Evolutionary conservation across 2,797 vertebrate species (phyloP).

Genomic region (Aratinga solstitialis): DNA sequence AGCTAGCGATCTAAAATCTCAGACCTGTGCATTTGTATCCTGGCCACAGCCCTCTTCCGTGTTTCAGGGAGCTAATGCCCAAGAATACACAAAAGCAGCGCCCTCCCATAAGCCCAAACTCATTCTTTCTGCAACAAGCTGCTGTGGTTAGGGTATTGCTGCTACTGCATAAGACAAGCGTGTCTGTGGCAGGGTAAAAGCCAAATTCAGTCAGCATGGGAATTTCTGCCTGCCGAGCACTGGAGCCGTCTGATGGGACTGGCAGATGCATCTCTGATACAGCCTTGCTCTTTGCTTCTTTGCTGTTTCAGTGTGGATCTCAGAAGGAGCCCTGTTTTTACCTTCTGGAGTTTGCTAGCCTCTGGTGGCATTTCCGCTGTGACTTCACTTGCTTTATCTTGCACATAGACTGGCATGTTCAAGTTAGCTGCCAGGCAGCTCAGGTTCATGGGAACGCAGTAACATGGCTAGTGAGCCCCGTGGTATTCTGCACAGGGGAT

Average conservation of each 20-base stretch:
- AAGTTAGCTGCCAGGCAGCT: not conserved
- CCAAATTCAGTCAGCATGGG: not conserved
- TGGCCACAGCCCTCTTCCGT: not conserved
- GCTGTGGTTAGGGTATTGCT: not conserved
- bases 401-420: not conserved
- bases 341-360: not conserved
- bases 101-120: not conserved
- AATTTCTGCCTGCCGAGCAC: not conserved
- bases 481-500: not conserved
- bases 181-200: not conserved
- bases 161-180: not conserved
- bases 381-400: not conserved
- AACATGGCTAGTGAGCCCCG: rapidly evolving
- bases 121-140: not conserved
- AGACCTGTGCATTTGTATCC: not conserved
- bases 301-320: not conserved
- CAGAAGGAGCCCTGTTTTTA: not conserved
- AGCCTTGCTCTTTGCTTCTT: not conserved
- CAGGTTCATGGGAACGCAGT: rapidly evolving
- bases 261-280: rapidly evolving
- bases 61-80: not conserved
- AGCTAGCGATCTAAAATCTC: not conserved
- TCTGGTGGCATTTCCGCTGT: not conserved
- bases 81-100: not conserved
- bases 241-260: not conserved